Percentiles rank a stretch among this genome's conserved stretches.
These are phyloP conservation scores for Raja brachyura DNA, from an alignment of 2,113 vertebrate genomes.

Conservation along the genomic window DNA sequence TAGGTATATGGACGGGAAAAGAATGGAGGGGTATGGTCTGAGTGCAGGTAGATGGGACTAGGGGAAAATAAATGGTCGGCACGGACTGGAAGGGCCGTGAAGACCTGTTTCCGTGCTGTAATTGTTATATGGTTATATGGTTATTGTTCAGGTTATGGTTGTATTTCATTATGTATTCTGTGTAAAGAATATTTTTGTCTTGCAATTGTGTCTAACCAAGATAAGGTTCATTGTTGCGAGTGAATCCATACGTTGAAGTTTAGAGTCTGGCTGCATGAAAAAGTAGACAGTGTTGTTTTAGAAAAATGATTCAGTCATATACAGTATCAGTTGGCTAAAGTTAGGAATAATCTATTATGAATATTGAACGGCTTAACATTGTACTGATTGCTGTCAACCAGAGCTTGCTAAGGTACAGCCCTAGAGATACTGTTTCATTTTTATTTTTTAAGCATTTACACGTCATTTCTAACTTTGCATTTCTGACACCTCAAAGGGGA, in stretches of 20 bases:
- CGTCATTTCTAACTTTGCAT: background rate
- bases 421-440: background rate
- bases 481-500: too few species aligned
- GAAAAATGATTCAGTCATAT: background rate
- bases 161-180: background rate
- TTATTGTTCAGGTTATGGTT: slow-evolving; percentile 47
- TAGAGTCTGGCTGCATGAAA: background rate
- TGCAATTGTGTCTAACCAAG: background rate
- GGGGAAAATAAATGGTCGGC: too few species aligned
- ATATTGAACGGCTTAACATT: background rate
- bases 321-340: background rate
- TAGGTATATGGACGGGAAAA: too few species aligned
- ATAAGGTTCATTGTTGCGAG: background rate
- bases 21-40: too few species aligned
- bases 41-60: too few species aligned
- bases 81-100: too few species aligned
- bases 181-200: background rate
- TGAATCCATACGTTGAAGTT: background rate
- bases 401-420: background rate
- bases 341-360: background rate
- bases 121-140: too few species aligned
- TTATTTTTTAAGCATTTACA: background rate
- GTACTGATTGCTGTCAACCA: background rate
- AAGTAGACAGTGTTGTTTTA: background rate
- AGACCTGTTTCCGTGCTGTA: too few species aligned